Evolutionary conservation across 2,113 vertebrate species (phyloP).

Genomic region (Catharus fuscescens): DNA sequence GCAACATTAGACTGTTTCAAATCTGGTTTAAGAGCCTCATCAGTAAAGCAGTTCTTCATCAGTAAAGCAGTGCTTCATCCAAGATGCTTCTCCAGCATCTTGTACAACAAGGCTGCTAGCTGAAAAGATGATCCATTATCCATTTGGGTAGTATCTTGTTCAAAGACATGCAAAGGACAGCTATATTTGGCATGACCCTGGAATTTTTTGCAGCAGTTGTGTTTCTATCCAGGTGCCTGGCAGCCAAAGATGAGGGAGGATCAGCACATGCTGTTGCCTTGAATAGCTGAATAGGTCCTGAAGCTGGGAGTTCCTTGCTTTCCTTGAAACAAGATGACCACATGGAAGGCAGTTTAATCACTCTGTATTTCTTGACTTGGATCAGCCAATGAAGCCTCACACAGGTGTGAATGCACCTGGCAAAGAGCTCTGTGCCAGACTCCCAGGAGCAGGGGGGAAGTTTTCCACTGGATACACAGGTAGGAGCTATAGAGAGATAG

Average conservation of each 20-base stretch:
- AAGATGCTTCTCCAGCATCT: background rate
- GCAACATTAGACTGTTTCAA: background rate
- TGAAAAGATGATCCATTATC: background rate
- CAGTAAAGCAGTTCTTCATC: background rate
- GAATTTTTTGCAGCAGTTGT: background rate
- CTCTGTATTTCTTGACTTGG: background rate
- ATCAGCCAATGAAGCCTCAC: background rate
- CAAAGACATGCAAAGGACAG: background rate
- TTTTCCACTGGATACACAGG: background rate
- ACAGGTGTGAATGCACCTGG: background rate
- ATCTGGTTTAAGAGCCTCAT: background rate
- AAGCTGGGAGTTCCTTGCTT: background rate
- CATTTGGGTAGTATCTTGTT: background rate
- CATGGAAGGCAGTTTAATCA: background rate
- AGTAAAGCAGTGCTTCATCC: background rate
- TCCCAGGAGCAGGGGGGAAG: background rate
- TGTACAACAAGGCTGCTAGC: background rate
- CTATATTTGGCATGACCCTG: background rate
- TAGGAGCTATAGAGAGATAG: background rate
- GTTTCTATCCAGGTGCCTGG: background rate
- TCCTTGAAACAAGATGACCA: background rate
- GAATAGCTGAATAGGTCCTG: background rate
- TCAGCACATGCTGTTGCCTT: rapidly evolving
- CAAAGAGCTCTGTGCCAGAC: background rate
- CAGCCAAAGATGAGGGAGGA: rapidly evolving